These are phyloP conservation scores for Acyrthosiphon pisum DNA, from an alignment of 1,140 invertebrate species.

Conservation along the genomic window DNA sequence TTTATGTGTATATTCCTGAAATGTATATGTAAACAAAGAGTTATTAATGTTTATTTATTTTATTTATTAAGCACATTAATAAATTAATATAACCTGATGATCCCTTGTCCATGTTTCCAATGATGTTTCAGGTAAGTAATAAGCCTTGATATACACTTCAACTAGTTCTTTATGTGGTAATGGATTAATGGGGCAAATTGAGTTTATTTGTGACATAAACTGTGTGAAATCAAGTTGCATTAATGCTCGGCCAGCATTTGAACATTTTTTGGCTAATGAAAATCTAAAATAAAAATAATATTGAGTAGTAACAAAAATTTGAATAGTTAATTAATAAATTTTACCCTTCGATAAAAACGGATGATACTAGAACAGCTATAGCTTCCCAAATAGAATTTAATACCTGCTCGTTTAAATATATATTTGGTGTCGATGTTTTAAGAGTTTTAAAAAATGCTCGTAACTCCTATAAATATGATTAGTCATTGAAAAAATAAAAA, in stretches of 20 bases:
- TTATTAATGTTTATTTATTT: slow-evolving; percentile 34
- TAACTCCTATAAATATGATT: slow-evolving; percentile 18
- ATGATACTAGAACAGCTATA: slow-evolving; percentile 42
- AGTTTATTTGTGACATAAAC: slow-evolving; percentile 88
- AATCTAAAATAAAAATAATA: slow-evolving; percentile 69
- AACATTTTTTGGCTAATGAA: slow-evolving; percentile 90
- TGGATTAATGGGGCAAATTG: slow-evolving; percentile 80
- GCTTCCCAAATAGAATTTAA: slow-evolving; percentile 51
- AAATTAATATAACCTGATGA: slow-evolving; percentile 70
- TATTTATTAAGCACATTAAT: not conserved
- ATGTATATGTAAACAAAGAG: slow-evolving; percentile 59
- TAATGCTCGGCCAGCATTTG: slow-evolving; percentile 91
- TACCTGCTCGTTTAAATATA: slow-evolving; percentile 44
- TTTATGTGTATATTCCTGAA: slow-evolving; percentile 84
- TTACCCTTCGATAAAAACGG: slow-evolving; percentile 54
- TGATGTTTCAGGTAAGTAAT: slow-evolving; percentile 87
- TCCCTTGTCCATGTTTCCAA: slow-evolving; percentile 89
- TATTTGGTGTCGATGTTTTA: slow-evolving; percentile 45
- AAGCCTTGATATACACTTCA: slow-evolving; percentile 95
- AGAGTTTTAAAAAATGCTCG: slow-evolving; percentile 42
- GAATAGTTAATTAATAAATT: not conserved
- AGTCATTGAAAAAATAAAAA: not conserved
- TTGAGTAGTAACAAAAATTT: not conserved
- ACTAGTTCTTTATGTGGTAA: slow-evolving; percentile 90
- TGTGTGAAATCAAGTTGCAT: slow-evolving; percentile 99